Evolutionary conservation across 2,888 invertebrate genomes (phyloP).

Genomic region (Lasioglossum morio): DNA sequence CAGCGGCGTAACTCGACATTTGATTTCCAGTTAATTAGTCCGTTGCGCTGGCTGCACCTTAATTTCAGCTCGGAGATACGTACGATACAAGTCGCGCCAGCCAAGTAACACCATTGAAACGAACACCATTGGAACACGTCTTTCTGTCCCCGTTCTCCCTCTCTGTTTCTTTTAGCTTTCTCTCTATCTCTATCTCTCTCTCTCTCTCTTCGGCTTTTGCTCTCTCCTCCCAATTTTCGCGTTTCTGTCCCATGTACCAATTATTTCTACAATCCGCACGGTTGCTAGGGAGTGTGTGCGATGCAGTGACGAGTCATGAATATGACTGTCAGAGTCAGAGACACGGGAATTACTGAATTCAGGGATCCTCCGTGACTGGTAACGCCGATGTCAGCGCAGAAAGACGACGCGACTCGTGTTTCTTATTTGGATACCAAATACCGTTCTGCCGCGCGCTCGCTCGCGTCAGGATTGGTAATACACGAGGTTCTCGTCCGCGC

Average conservation of each 20-base stretch:
- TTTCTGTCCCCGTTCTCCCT: not conserved
- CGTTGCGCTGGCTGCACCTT: slow-evolving; percentile 29
- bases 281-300: not conserved
- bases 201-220: not conserved
- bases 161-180: not conserved
- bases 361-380: not conserved
- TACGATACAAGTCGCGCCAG: slow-evolving; percentile 28
- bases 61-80: slow-evolving; percentile 46
- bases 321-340: not conserved
- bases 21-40: slow-evolving; percentile 68
- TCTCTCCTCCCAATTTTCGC: not conserved
- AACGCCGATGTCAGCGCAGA: not conserved
- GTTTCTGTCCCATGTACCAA: slow-evolving; percentile 4
- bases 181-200: too few species aligned
- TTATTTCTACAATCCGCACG: slow-evolving; percentile 23
- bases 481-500: not conserved
- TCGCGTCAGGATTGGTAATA: not conserved
- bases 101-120: slow-evolving; percentile 24
- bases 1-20: slow-evolving; percentile 47
- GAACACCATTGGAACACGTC: slow-evolving; percentile 13
- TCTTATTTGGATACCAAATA: slow-evolving; percentile 49
- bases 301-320: not conserved
- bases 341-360: slow-evolving; percentile 21
- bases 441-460: not conserved
- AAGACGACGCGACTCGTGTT: not conserved